Conservation (phyloP, 2,113 vertebrate species). For the Haemorhous mexicanus region DNA sequence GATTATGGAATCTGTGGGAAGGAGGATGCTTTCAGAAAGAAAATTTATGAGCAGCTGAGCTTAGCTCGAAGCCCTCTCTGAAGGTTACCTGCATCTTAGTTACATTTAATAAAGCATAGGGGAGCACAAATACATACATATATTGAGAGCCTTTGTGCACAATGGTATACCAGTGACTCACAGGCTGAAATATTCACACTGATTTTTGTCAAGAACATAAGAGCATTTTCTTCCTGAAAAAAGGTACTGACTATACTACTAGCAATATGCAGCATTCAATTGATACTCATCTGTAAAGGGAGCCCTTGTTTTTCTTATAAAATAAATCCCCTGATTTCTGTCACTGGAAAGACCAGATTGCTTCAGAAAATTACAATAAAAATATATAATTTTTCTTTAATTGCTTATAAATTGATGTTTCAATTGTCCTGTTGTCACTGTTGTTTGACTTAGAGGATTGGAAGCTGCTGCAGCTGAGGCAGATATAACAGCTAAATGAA, state of each 20-base stretch:
- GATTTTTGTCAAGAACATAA: background rate
- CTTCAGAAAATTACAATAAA: background rate
- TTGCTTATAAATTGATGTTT: background rate
- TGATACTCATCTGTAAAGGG: background rate
- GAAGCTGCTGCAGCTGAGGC: background rate
- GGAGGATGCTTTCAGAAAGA: background rate
- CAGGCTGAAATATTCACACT: background rate
- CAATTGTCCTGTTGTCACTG: background rate
- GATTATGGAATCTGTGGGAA: background rate
- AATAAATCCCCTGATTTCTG: background rate
- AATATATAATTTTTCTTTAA: background rate
- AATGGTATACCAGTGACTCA: background rate
- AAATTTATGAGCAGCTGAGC: background rate
- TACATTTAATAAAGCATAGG: background rate
- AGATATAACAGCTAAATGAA: background rate
- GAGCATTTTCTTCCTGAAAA: background rate
- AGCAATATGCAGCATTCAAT: background rate
- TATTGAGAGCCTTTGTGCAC: background rate
- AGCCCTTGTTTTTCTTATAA: background rate
- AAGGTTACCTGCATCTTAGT: background rate
- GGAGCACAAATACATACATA: background rate
- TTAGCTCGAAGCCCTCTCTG: background rate
- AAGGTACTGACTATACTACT: background rate
- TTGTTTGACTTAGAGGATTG: slow-evolving; percentile 5
- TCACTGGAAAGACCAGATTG: background rate